These are phyloP conservation scores for Rhombomys opimus DNA, from an alignment of 2,113 vertebrate genomes.

Conservation along the genomic window DNA sequence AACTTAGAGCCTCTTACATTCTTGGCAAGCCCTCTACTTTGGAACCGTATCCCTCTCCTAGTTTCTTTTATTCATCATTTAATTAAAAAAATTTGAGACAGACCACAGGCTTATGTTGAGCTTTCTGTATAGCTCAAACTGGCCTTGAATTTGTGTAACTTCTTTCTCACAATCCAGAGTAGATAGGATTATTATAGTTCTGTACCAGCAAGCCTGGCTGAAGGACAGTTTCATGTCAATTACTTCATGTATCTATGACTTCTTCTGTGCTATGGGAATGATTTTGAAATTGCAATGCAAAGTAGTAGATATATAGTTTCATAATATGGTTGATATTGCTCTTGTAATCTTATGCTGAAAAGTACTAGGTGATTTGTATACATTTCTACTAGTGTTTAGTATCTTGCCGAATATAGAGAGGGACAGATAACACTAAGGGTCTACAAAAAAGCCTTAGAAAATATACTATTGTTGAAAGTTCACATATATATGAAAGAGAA, in stretches of 20 bases:
- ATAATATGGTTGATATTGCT: background rate
- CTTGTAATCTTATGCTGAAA: background rate
- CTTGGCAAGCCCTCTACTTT: background rate
- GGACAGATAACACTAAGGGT: background rate
- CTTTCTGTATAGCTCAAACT: background rate
- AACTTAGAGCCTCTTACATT: background rate
- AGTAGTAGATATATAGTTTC: background rate
- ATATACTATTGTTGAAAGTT: background rate
- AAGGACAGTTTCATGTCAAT: conserved; percentile 46
- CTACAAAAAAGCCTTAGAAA: background rate
- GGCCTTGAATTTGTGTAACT: background rate
- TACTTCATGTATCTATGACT: background rate
- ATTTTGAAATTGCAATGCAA: conserved; percentile 24
- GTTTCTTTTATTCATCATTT: background rate
- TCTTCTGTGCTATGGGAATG: background rate
- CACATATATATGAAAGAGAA: background rate
- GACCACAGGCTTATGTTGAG: background rate
- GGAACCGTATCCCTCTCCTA: background rate
- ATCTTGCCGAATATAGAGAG: background rate
- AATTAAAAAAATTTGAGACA: background rate
- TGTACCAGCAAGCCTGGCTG: background rate
- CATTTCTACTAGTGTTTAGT: background rate
- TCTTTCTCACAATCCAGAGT: background rate
- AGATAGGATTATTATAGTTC: background rate
- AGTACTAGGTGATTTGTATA: background rate